phyloP scores from a whole-genome alignment of 1,140 invertebrate species.

The Tetragnatha versicolor region DNA sequence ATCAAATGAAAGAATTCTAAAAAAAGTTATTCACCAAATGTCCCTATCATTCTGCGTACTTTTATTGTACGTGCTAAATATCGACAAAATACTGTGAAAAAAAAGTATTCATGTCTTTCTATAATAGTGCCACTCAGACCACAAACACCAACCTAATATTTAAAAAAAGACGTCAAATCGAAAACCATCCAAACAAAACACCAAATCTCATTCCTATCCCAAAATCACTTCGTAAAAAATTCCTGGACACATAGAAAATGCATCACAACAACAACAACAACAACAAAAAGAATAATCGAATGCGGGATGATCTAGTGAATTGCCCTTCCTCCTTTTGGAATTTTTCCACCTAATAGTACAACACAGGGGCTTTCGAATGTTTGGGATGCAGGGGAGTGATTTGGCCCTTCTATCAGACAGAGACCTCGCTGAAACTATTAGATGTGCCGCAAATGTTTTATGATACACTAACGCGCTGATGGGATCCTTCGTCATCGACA shows the following conservation, averaged over 20 bases:
- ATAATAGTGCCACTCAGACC: no score
- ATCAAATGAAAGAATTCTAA: no score
- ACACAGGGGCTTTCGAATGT: not conserved
- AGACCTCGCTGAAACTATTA: not conserved
- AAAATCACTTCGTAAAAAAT: no score
- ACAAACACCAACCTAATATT: no score
- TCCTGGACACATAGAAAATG: not conserved
- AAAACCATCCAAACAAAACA: no score
- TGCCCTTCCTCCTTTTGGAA: conserved; percentile 14
- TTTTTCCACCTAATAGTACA: not conserved
- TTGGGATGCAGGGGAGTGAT: not conserved
- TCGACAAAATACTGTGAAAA: no score
- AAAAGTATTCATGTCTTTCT: no score
- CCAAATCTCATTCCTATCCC: no score
- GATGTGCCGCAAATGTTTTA: conserved; percentile 12
- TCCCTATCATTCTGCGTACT: no score
- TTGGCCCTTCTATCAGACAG: not conserved
- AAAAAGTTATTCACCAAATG: no score
- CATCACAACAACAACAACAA: not conserved
- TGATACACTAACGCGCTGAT: conserved; percentile 7
- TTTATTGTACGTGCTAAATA: no score
- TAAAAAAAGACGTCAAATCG: no score
- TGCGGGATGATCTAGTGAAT: conserved; percentile 13
- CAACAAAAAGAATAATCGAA: conserved; percentile 13
- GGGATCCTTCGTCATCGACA: not conserved